Evolutionary conservation across 1,140 invertebrate genomes (phyloP).

Genomic region (Triops cancriformis): DNA sequence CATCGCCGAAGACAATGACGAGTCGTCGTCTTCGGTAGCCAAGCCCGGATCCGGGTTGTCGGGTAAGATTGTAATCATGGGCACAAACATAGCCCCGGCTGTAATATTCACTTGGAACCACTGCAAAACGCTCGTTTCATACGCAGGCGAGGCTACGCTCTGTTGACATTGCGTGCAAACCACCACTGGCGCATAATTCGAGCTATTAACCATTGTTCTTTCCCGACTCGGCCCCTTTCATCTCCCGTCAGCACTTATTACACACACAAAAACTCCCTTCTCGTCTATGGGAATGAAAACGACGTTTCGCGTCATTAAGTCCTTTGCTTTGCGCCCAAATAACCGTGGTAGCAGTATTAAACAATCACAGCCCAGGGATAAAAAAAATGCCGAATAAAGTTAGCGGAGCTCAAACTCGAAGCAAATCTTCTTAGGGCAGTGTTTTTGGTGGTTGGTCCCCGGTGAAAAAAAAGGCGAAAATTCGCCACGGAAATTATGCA

Average conservation of each 20-base stretch:
- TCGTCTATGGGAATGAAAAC: too few species aligned
- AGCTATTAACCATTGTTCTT: background rate
- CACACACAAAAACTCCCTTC: background rate
- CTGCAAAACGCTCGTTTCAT: background rate
- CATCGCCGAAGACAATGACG: background rate
- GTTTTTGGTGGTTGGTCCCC: background rate
- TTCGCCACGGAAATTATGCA: background rate
- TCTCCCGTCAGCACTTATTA: background rate
- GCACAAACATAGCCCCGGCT: background rate
- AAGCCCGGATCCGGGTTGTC: background rate
- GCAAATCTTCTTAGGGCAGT: background rate
- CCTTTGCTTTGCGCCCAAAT: too few species aligned
- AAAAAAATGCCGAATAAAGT: too few species aligned
- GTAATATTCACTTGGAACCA: background rate
- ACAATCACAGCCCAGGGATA: too few species aligned
- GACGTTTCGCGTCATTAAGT: too few species aligned
- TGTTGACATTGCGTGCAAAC: background rate
- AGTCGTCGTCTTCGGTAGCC: background rate
- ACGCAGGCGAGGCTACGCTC: background rate
- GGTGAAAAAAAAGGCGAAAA: background rate
- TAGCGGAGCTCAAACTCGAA: too few species aligned
- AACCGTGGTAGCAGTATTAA: too few species aligned
- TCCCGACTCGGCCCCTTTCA: background rate
- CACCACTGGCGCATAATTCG: background rate
- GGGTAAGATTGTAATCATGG: background rate